phyloP scores from a whole-genome alignment of 2,797 vertebrate genomes.

The Fundulus diaphanus region DNA sequence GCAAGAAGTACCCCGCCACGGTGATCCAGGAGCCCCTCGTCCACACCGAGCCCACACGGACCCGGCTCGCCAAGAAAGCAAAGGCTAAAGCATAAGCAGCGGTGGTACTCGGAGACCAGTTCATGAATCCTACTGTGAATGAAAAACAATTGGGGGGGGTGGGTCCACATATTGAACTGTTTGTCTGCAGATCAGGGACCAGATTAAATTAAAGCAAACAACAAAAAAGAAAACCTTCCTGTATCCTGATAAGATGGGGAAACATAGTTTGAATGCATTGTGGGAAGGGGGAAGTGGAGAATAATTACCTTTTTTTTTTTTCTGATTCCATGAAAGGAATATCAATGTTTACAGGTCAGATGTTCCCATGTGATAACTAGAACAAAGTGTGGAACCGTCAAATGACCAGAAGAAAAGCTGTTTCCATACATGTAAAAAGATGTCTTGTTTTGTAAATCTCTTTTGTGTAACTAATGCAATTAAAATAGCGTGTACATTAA shows the following conservation, averaged over 20 bases:
- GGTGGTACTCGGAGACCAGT: not conserved
- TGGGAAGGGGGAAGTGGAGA: slow-evolving; percentile 31
- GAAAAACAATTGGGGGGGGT: not conserved
- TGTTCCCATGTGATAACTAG: not conserved
- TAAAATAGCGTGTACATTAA: slow-evolving; percentile 32
- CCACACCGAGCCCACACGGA: slow-evolving; percentile 89
- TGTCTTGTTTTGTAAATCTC: slow-evolving; percentile 41
- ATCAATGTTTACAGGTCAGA: slow-evolving; percentile 35
- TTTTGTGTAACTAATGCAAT: slow-evolving; percentile 42
- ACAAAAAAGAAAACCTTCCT: not conserved
- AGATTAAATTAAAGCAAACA: slow-evolving; percentile 2
- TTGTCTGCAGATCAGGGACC: slow-evolving; percentile 7
- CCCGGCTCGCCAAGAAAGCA: slow-evolving; percentile 85
- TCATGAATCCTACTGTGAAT: slow-evolving; percentile 29
- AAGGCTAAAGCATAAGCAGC: slow-evolving; percentile 66
- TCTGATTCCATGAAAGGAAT: slow-evolving; percentile 45
- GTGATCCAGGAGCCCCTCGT: slow-evolving; percentile 90
- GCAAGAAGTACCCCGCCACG: slow-evolving; percentile 86
- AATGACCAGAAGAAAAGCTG: slow-evolving; percentile 15
- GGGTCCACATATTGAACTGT: slow-evolving; percentile 7
- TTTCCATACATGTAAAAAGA: slow-evolving; percentile 38
- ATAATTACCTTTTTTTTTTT: slow-evolving; percentile 32
- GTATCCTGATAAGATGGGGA: slow-evolving; percentile 9
- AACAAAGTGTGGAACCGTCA: not conserved
- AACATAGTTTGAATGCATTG: slow-evolving; percentile 6